These are phyloP conservation scores for Piscicola geometra DNA, from an alignment of 2,888 invertebrate genomes.

Conservation along the genomic window DNA sequence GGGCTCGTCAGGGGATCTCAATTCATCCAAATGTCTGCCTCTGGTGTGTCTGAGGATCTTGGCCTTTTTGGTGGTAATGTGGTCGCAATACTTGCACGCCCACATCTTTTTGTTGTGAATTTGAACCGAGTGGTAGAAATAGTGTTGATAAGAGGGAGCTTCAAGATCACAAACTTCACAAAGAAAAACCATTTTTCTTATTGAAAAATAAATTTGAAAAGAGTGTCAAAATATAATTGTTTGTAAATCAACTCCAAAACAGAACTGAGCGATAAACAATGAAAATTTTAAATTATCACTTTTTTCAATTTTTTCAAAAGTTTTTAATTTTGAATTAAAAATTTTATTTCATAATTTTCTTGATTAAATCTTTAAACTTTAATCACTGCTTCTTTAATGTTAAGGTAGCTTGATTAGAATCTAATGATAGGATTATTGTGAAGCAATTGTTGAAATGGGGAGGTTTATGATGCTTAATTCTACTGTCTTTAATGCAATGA, in stretches of 20 bases:
- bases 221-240: no score
- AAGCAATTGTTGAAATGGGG: background rate
- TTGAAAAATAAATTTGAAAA: background rate
- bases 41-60: background rate
- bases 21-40: background rate
- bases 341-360: no score
- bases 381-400: no score
- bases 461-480: background rate
- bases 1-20: background rate
- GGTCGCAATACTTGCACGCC: conserved; percentile 7
- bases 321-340: no score
- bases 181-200: background rate
- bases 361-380: no score
- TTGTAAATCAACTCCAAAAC: no score
- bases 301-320: no score
- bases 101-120: background rate
- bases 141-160: background rate
- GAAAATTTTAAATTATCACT: no score
- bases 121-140: background rate
- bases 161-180: background rate
- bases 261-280: no score
- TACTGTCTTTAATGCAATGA: background rate
- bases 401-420: no score
- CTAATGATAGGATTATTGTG: no score
- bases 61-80: background rate